phyloP scores from a whole-genome alignment of 2,113 vertebrate species.

The Rallus limicola region DNA sequence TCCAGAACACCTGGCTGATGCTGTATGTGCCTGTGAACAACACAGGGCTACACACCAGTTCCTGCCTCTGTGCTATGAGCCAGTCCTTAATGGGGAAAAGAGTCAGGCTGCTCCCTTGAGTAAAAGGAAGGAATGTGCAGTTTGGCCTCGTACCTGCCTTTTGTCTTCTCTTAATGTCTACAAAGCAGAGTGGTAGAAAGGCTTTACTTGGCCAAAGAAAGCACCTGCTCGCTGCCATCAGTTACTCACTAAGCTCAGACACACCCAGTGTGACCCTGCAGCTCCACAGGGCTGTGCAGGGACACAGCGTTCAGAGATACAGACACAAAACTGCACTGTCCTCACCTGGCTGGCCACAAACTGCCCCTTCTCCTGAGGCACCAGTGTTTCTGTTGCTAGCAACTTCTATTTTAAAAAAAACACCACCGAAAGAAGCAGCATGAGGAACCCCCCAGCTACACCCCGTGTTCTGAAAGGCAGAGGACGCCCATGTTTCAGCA shows the following conservation, averaged over 20 bases:
- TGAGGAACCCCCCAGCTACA: background rate
- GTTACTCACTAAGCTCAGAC: background rate
- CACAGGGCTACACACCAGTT: no score
- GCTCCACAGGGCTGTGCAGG: no score
- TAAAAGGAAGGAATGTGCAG: no score
- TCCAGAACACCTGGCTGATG: background rate
- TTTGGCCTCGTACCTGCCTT: background rate
- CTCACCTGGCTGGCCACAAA: background rate
- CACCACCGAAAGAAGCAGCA: background rate
- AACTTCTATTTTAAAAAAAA: no score
- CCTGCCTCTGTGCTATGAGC: background rate
- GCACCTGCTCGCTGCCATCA: background rate
- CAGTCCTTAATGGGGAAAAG: background rate
- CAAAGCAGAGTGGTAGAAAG: background rate
- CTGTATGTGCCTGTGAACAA: rapidly evolving
- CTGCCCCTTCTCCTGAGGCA: background rate
- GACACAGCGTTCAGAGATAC: no score
- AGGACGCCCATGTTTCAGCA: no score
- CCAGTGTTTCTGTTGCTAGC: no score
- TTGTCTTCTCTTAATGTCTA: background rate
- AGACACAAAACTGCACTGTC: no score
- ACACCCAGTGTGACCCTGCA: no score
- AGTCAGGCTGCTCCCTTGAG: background rate
- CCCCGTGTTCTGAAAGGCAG: background rate
- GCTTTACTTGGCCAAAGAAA: background rate